Conservation (phyloP, 2,888 invertebrate species). For the Drosophila maculinotata region DNA sequence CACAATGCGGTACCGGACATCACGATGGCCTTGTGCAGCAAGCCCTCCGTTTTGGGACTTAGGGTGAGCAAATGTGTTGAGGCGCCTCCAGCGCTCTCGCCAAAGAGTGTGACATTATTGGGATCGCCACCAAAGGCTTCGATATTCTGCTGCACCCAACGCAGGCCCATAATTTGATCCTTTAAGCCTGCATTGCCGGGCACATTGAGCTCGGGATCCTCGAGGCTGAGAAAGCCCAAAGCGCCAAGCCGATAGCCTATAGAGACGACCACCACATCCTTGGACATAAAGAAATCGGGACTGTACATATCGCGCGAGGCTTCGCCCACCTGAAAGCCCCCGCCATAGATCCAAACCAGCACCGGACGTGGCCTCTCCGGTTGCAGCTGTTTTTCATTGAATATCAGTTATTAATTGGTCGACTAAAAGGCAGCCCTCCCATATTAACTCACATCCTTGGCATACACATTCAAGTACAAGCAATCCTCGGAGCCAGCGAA, state of each 20-base stretch:
- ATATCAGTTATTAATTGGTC: background rate
- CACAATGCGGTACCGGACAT: constrained; percentile 83
- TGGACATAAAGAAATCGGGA: constrained; percentile 85
- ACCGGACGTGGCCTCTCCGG: constrained; percentile 80
- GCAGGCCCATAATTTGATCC: constrained; percentile 86
- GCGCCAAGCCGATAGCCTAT: constrained; percentile 86
- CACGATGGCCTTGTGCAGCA: constrained; percentile 82
- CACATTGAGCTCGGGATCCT: constrained; percentile 85
- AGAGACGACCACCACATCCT: constrained; percentile 85
- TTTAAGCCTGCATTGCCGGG: constrained; percentile 87
- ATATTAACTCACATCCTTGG: constrained; percentile 77
- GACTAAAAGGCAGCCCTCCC: background rate
- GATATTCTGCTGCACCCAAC: constrained; percentile 86
- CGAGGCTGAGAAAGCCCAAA: constrained; percentile 85
- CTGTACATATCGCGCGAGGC: constrained; percentile 84
- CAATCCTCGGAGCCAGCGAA: constrained; percentile 86
- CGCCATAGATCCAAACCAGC: constrained; percentile 86
- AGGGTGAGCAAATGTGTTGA: constrained; percentile 85
- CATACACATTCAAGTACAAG: constrained; percentile 86
- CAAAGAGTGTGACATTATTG: constrained; percentile 86
- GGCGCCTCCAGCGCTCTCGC: constrained; percentile 86
- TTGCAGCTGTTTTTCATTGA: constrained; percentile 61
- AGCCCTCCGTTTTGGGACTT: constrained; percentile 85
- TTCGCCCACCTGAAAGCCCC: constrained; percentile 85
- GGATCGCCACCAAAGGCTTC: constrained; percentile 86